phyloP scores from a whole-genome alignment of 2,888 invertebrate genomes.

The Drosophila kanekoi region DNA sequence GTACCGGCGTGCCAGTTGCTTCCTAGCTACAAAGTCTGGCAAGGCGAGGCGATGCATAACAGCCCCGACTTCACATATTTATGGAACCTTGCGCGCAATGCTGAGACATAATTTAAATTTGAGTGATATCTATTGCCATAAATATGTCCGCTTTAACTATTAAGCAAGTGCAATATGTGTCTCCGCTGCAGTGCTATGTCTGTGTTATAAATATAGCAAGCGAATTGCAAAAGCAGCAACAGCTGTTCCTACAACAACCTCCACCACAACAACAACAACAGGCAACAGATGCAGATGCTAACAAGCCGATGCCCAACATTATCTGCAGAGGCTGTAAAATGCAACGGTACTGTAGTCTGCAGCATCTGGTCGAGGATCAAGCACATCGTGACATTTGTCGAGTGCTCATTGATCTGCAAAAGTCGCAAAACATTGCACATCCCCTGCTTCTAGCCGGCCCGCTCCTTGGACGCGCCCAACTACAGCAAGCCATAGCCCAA shows the following conservation, averaged over 20 bases:
- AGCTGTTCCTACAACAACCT: neutral
- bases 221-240: constrained; percentile 1
- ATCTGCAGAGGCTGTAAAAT: constrained; percentile 88
- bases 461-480: constrained; percentile 36
- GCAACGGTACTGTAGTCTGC: constrained; percentile 88
- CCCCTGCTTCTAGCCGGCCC: constrained; percentile 61
- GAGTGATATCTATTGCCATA: neutral
- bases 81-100: constrained; percentile 11
- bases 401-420: constrained; percentile 75
- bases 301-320: constrained; percentile 1
- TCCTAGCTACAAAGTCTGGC: neutral
- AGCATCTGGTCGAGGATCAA: constrained; percentile 89
- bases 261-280: neutral
- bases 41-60: neutral
- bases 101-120: constrained; percentile 5
- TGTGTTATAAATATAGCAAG: constrained; percentile 15
- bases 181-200: constrained; percentile 33
- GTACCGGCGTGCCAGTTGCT: neutral
- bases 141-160: constrained; percentile 13
- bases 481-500: constrained; percentile 61
- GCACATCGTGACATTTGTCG: constrained; percentile 87
- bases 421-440: constrained; percentile 48
- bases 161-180: constrained; percentile 1
- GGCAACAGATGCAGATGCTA: neutral
- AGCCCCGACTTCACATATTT: neutral